A percentile compares a stretch with the other conserved stretches of the same genome.
Conservation (phyloP, 2,888 invertebrate species). For the Merodon equestris region DNA sequence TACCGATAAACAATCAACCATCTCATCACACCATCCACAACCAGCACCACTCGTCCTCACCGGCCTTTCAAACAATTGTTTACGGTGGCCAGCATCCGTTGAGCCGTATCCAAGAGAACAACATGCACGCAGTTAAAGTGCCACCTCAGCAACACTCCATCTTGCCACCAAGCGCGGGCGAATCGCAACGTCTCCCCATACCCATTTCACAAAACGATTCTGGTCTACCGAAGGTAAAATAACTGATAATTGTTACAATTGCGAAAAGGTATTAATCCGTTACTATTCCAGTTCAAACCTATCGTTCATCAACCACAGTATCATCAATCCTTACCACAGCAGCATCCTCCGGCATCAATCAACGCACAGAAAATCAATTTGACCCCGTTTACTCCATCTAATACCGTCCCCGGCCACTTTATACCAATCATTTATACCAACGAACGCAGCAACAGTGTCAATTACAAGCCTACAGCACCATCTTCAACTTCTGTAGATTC, state of each 20-base stretch:
- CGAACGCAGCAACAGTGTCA: conserved; percentile 52
- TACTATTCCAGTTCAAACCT: conserved; percentile 35
- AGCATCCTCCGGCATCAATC: conserved; percentile 62
- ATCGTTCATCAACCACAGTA: conserved; percentile 67
- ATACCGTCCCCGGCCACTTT: conserved; percentile 81
- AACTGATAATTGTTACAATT: too few relatives aligned
- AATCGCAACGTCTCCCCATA: conserved; percentile 42
- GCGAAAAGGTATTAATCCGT: not conserved
- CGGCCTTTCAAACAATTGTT: conserved; percentile 72
- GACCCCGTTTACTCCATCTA: conserved; percentile 81
- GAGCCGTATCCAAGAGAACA: conserved; percentile 65
- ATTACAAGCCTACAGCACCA: conserved; percentile 49
- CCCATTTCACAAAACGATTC: conserved; percentile 41
- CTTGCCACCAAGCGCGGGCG: conserved; percentile 56
- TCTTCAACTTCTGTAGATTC: conserved; percentile 26
- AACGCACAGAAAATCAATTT: conserved; percentile 78
- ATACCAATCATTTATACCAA: conserved; percentile 79
- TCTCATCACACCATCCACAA: conserved; percentile 36
- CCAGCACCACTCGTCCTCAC: conserved; percentile 32
- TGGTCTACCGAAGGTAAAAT: conserved; percentile 69
- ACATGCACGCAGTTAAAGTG: conserved; percentile 44
- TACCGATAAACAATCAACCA: conserved; percentile 65
- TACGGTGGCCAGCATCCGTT: conserved; percentile 71
- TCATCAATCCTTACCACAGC: conserved; percentile 16
- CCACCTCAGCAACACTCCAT: conserved; percentile 67